These are phyloP conservation scores for Chloroclysta siterata DNA, from an alignment of 2,888 invertebrate genomes.

Conservation along the genomic window DNA sequence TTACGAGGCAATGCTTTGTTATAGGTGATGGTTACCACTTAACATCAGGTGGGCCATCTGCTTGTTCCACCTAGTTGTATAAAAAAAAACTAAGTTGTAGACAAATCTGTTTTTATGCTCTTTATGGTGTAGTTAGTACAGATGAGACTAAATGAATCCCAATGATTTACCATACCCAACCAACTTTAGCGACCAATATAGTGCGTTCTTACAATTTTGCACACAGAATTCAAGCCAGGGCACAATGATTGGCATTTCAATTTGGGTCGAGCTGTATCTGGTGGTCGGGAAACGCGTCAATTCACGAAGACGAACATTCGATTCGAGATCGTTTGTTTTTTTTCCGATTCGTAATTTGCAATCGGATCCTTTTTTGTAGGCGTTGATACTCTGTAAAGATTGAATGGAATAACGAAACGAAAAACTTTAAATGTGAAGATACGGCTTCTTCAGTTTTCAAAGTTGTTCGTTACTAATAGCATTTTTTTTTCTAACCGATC, in stretches of 20 bases:
- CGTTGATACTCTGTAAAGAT: constrained; percentile 28
- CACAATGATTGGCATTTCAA: constrained; percentile 72
- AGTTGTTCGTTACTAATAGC: no score
- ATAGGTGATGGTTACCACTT: no score
- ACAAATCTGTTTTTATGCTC: no score
- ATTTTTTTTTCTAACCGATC: no score
- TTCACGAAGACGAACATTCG: constrained; percentile 53
- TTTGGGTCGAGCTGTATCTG: constrained; percentile 59
- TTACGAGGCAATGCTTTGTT: no score
- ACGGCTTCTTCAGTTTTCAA: no score
- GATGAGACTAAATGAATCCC: no score
- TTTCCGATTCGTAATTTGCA: constrained; percentile 48
- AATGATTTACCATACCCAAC: neutral
- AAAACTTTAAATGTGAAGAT: no score
- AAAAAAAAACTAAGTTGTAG: no score
- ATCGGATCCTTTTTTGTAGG: constrained; percentile 46
- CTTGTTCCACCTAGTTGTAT: no score
- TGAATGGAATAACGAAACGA: constrained; percentile 18
- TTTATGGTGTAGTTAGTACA: no score
- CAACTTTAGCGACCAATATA: constrained; percentile 27
- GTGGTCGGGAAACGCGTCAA: constrained; percentile 57
- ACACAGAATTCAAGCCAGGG: constrained; percentile 29
- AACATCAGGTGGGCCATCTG: no score
- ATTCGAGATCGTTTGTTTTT: constrained; percentile 45
- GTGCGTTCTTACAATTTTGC: constrained; percentile 31